A percentile compares a stretch with the other conserved stretches of the same genome.
These are phyloP conservation scores for Acleris cristana DNA, from an alignment of 2,888 invertebrate species.

Conservation along the genomic window DNA sequence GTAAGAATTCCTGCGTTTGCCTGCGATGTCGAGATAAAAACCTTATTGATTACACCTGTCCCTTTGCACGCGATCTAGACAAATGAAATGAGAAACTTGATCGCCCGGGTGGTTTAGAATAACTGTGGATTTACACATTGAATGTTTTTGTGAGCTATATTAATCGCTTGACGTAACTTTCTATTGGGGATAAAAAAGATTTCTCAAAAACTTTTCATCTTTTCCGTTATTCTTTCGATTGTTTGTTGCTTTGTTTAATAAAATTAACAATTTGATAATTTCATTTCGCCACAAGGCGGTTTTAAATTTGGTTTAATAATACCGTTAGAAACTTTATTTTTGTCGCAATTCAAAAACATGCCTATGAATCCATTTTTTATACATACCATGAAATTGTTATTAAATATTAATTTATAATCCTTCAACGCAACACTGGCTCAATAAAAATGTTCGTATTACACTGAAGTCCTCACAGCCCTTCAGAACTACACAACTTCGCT, in stretches of 20 bases:
- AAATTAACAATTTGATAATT: too few species aligned
- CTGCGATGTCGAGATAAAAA: conserved; percentile 74
- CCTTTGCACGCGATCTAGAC: conserved; percentile 77
- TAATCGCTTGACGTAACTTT: conserved; percentile 16
- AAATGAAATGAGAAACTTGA: conserved; percentile 80
- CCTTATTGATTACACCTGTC: conserved; percentile 76
- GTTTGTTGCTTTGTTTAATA: too few species aligned
- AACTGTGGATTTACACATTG: conserved; percentile 54
- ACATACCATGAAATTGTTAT: too few species aligned
- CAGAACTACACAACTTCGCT: not conserved
- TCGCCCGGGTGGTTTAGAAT: conserved; percentile 59
- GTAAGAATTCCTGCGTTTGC: conserved; percentile 78
- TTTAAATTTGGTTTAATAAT: too few species aligned
- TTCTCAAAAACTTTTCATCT: too few species aligned
- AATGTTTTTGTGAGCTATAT: conserved; percentile 57
- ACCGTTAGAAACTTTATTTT: too few species aligned
- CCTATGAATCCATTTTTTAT: too few species aligned
- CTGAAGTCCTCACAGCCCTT: not conserved
- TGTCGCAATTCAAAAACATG: too few species aligned
- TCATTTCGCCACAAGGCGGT: too few species aligned
- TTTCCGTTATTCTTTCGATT: too few species aligned
- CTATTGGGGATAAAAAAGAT: not conserved
- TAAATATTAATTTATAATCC: too few species aligned
- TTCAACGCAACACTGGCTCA: not conserved
- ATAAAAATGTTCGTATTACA: not conserved